These are phyloP conservation scores for Trichogramma pretiosum DNA, from an alignment of 1,140 invertebrate species.

Conservation along the genomic window DNA sequence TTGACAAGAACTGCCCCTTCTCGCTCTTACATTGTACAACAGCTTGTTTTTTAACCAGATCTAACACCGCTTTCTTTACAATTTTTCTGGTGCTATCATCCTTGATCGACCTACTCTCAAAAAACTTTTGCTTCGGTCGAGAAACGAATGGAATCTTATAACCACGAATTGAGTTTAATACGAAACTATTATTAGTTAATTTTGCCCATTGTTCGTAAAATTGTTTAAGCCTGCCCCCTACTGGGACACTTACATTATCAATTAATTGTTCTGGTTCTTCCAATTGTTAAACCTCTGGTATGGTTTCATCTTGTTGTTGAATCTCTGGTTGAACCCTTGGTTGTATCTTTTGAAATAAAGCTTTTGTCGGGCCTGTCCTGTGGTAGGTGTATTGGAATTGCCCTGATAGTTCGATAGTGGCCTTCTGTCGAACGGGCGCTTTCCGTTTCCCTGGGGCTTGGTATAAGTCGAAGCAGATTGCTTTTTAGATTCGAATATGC, in stretches of 20 bases:
- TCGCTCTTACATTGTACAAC: not conserved
- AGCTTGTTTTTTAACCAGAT: not conserved
- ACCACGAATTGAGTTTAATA: not conserved
- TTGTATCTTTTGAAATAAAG: not conserved
- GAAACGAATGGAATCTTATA: not conserved
- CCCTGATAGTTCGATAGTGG: not conserved
- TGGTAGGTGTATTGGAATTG: not conserved
- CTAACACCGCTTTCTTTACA: not conserved
- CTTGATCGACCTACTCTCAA: not conserved
- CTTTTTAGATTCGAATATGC: not conserved
- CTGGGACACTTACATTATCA: not conserved
- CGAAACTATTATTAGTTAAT: not conserved
- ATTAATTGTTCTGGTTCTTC: not conserved
- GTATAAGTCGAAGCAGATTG: not conserved
- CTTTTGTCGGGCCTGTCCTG: not conserved
- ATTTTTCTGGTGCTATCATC: not conserved
- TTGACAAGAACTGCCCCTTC: conserved; percentile 3
- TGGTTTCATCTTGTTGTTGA: not conserved
- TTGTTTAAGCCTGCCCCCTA: conserved; percentile 1
- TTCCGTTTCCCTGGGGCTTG: not conserved
- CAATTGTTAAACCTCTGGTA: not conserved
- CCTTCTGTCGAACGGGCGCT: not conserved
- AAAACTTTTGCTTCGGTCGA: not conserved
- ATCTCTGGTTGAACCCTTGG: not conserved
- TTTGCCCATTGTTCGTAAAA: not conserved